Percentiles rank a stretch among this genome's conserved stretches.
Evolutionary conservation across 2,797 vertebrate species (phyloP).

Genomic region (Helicolenus hilgendorfi): DNA sequence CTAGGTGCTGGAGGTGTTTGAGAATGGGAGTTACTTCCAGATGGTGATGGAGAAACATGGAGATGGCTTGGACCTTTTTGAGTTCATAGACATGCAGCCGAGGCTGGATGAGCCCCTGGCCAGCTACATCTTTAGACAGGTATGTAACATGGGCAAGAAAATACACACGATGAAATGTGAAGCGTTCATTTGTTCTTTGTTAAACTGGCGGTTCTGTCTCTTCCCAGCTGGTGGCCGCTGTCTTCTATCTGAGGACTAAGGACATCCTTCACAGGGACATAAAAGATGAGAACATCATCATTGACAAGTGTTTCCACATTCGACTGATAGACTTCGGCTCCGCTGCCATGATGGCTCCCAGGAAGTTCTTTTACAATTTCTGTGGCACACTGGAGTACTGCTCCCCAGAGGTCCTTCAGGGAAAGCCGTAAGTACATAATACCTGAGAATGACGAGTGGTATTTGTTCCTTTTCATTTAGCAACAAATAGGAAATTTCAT

Average conservation of each 20-base stretch:
- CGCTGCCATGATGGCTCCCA: slow-evolving; percentile 91
- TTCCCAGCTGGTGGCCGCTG: slow-evolving; percentile 93
- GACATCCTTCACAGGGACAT: slow-evolving; percentile 95
- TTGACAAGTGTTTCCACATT: slow-evolving; percentile 94
- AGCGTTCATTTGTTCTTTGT: neutral
- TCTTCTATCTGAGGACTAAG: slow-evolving; percentile 92
- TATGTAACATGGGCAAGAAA: slow-evolving; percentile 27
- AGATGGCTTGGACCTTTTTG: slow-evolving; percentile 95
- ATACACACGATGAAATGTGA: neutral
- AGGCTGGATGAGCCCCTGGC: slow-evolving; percentile 94
- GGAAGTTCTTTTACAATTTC: slow-evolving; percentile 95
- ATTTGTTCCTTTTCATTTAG: neutral
- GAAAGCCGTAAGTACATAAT: slow-evolving; percentile 93
- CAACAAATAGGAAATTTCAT: neutral
- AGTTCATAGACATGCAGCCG: slow-evolving; percentile 96
- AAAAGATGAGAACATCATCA: slow-evolving; percentile 98
- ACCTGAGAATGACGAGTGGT: neutral
- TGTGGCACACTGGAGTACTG: slow-evolving; percentile 98
- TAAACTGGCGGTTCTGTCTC: slow-evolving; percentile 8
- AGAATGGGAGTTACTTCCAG: slow-evolving; percentile 96
- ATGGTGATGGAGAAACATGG: slow-evolving; percentile 99
- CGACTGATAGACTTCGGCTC: slow-evolving; percentile 97
- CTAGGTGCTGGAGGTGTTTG: slow-evolving; percentile 95
- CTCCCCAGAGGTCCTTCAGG: slow-evolving; percentile 96
- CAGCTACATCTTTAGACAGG: slow-evolving; percentile 98